phyloP scores from a whole-genome alignment of 2,113 vertebrate species.

The Hippopotamus amphibius region DNA sequence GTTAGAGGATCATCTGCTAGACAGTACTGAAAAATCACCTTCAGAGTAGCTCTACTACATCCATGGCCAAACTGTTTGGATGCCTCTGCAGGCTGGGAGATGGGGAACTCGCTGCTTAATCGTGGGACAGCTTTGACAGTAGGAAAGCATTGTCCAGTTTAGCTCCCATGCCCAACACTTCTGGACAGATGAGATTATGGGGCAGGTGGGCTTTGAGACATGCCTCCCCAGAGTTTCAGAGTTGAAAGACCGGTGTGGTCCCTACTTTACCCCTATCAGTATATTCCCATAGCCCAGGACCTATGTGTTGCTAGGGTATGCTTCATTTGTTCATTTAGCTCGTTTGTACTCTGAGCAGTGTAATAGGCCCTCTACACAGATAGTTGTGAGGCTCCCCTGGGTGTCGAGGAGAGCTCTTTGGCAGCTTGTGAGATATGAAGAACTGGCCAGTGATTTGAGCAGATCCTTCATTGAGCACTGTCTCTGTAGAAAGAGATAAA shows the following conservation, averaged over 20 bases:
- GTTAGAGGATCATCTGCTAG: neutral
- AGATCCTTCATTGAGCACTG: neutral
- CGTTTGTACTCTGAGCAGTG: neutral
- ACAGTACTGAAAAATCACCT: neutral
- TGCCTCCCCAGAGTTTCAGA: neutral
- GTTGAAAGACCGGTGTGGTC: neutral
- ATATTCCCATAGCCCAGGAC: neutral
- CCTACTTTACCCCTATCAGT: neutral
- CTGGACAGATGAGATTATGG: neutral
- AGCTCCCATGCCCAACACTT: neutral
- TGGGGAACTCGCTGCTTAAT: neutral
- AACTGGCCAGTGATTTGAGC: neutral
- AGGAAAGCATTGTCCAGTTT: neutral
- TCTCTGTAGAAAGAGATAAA: neutral
- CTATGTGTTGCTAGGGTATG: neutral
- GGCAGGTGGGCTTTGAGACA: neutral
- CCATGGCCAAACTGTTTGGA: neutral
- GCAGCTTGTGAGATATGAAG: neutral
- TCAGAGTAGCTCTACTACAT: neutral
- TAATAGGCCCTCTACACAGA: neutral
- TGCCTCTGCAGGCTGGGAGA: neutral
- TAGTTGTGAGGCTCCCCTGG: neutral
- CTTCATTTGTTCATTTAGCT: neutral
- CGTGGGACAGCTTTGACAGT: neutral
- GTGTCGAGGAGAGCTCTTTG: neutral